phyloP scores from a whole-genome alignment of 2,113 vertebrate genomes.

The Bagarius yarrelli region DNA sequence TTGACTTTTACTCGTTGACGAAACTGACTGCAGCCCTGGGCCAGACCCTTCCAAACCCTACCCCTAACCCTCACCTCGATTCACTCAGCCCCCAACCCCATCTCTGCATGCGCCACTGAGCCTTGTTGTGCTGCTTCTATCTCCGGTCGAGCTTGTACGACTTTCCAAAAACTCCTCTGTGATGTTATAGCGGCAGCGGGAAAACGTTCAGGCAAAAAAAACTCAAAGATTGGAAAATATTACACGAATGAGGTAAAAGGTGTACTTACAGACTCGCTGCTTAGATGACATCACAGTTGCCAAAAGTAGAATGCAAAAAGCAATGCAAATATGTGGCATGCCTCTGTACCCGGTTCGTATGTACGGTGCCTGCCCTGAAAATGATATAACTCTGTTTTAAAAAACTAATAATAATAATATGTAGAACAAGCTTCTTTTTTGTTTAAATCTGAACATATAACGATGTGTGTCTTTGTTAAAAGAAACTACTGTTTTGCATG shows the following conservation, averaged over 20 bases:
- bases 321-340: slow-evolving; percentile 89
- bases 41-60: slow-evolving; percentile 61
- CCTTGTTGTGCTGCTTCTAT: slow-evolving; percentile 76
- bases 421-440: slow-evolving; percentile 77
- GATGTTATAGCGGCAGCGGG: slow-evolving; percentile 74
- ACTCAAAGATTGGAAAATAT: slow-evolving; percentile 15
- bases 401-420: slow-evolving; percentile 20
- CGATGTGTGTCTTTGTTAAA: slow-evolving; percentile 68
- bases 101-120: slow-evolving; percentile 78
- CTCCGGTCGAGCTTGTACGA: slow-evolving; percentile 71
- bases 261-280: slow-evolving; percentile 61
- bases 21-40: slow-evolving; percentile 78
- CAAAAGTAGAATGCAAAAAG: slow-evolving; percentile 86
- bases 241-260: neutral
- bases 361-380: slow-evolving; percentile 81
- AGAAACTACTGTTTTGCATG: slow-evolving; percentile 75
- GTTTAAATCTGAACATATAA: slow-evolving; percentile 73
- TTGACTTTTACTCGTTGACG: slow-evolving; percentile 64
- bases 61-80: slow-evolving; percentile 39
- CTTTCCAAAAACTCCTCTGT: slow-evolving; percentile 56
- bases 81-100: slow-evolving; percentile 41
- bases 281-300: slow-evolving; percentile 80
- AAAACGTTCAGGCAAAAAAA: slow-evolving; percentile 35
- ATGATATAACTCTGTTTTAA: slow-evolving; percentile 52
- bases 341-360: slow-evolving; percentile 81